Base-by-base conservation (phyloP, 1,140 invertebrate species). In the Tigriopus japonicus region DNA sequence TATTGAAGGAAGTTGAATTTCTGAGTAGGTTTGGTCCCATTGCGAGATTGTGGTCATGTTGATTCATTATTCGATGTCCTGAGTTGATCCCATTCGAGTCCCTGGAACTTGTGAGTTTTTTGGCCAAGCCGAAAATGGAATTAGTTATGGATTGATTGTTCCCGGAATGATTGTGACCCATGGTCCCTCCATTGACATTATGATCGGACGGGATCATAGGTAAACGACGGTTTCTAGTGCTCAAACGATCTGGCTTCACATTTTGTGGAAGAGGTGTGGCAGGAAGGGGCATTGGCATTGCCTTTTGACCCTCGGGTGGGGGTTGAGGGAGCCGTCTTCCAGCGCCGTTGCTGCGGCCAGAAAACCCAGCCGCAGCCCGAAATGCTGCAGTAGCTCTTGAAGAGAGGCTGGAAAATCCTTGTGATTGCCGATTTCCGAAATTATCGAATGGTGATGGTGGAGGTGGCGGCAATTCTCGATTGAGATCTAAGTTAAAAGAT, bases 241-340 rank as follows among this genome's bases (percentile, higher is more conserved):
- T 41, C 55, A 58, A 58, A 1, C 28, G 24, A 1, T 41, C 55
- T 13, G 55, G 55, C n/a, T 58, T 58, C 24, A 41, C 13, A 58
- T 23, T 35, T 14, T 41, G 17, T 3, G 55, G 55, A 14, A 58
- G 41, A 58, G 55, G 21, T 5, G 21, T 23, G 40, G 10, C 41
- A 41, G 55, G 55, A n/a, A 28, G 24, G 7, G 55, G 40, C 15
- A 58, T 17, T 2, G 21, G 17, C 14, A 58, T 17, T 6, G 55
- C 28, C 40, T 58, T 58, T 58, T 58, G 55, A 40, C 5, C 13
- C 15, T 58, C 55, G 13, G 55, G 55, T 14, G 55, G 55, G 35
- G 55, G 55, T 24, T 58, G 55, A 14, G 55, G 55, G 6, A 58
- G 55, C 42, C 55, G 13, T 17, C 55, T 14, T n/a, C 55, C 55